Conservation (phyloP, 2,113 vertebrate genomes). For the Theristicus caerulescens region DNA sequence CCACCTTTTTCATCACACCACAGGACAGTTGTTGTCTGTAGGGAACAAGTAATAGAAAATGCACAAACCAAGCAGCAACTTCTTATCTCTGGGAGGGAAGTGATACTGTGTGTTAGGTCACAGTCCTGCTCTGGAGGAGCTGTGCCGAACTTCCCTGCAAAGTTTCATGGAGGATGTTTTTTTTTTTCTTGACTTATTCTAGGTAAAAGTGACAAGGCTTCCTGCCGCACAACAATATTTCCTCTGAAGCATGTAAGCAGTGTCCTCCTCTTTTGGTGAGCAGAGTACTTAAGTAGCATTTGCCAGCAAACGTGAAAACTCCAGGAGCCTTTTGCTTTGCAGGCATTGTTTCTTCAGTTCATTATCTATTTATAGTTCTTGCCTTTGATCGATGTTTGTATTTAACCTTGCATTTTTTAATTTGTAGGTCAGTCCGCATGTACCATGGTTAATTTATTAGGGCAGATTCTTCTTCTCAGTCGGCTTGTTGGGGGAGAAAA, state of each 20-base stretch:
- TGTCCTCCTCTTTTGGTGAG: background rate
- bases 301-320: background rate
- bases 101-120: background rate
- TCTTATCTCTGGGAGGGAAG: background rate
- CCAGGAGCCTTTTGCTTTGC: constrained; percentile 44
- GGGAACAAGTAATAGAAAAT: background rate
- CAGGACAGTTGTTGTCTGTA: background rate
- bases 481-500: background rate
- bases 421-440: constrained; percentile 58
- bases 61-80: background rate
- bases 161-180: background rate
- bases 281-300: background rate
- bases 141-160: background rate
- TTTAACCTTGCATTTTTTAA: constrained; percentile 71
- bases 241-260: background rate
- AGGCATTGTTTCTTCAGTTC: constrained; percentile 52
- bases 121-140: background rate
- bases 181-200: background rate
- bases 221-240: background rate
- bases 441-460: constrained; percentile 66
- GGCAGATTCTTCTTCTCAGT: constrained; percentile 40
- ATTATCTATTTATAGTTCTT: constrained; percentile 66
- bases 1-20: background rate
- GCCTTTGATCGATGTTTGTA: constrained; percentile 59
- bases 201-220: background rate